A percentile compares a stretch with the other conserved stretches of the same genome.
Evolutionary conservation across 2,888 invertebrate genomes (phyloP).

Genomic region (Pristionchus exspectatus): DNA sequence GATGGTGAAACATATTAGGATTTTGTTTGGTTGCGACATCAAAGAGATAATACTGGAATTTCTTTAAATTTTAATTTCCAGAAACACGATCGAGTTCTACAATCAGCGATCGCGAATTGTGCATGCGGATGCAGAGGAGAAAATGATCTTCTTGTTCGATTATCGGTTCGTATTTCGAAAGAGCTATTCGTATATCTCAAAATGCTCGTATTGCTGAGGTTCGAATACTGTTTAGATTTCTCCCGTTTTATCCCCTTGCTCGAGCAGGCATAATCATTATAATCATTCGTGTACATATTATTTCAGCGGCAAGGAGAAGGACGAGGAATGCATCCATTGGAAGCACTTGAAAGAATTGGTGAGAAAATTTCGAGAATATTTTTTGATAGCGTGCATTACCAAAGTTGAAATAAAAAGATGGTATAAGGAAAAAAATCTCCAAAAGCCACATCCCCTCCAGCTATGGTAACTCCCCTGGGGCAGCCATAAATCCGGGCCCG

Average conservation of each 20-base stretch:
- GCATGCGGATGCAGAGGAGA: slow-evolving; percentile 66
- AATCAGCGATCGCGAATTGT: slow-evolving; percentile 66
- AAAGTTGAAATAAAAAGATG: no score
- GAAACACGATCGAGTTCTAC: slow-evolving; percentile 64
- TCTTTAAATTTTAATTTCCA: slow-evolving; percentile 57
- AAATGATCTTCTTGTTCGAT: slow-evolving; percentile 57
- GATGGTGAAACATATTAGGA: background rate
- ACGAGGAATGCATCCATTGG: slow-evolving; percentile 59
- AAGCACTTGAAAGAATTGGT: slow-evolving; percentile 59
- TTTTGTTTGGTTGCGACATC: background rate
- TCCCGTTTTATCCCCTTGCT: no score
- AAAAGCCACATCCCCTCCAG: background rate
- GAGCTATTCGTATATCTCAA: no score
- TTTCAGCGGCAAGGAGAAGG: slow-evolving; percentile 57
- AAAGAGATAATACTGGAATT: background rate
- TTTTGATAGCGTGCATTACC: no score
- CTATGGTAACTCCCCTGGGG: slow-evolving; percentile 35
- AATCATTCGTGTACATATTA: no score
- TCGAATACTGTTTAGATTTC: no score
- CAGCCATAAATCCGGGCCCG: slow-evolving; percentile 1
- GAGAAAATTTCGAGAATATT: background rate
- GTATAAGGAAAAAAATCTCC: no score
- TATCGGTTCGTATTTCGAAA: slow-evolving; percentile 25
- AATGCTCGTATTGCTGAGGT: no score
- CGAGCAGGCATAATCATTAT: no score